phyloP scores from a whole-genome alignment of 2,888 invertebrate genomes.

The Osmoderma eremita region DNA sequence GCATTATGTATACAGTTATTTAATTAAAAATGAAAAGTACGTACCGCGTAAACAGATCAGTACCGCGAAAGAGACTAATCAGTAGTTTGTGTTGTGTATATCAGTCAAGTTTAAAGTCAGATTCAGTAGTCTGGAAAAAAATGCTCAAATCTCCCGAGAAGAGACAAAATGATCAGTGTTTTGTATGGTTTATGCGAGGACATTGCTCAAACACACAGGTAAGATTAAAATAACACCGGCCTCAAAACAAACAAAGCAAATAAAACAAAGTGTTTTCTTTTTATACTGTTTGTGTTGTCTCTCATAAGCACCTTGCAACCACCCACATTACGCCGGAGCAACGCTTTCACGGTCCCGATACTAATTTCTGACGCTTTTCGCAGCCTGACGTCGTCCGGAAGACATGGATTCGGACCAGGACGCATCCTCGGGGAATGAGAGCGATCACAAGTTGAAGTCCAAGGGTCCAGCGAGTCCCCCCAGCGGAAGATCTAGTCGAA shows the following conservation, averaged over 20 bases:
- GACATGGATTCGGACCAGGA: slow-evolving; percentile 49
- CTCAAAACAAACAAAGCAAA: slow-evolving; percentile 53
- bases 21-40: slow-evolving; percentile 54
- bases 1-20: slow-evolving; percentile 56
- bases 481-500: slow-evolving; percentile 46
- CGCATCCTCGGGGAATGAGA: slow-evolving; percentile 54
- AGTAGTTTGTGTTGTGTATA: slow-evolving; percentile 63
- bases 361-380: slow-evolving; percentile 37
- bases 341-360: neutral
- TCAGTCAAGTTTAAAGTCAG: slow-evolving; percentile 56
- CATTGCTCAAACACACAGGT: slow-evolving; percentile 61
- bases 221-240: slow-evolving; percentile 62
- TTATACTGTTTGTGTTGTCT: slow-evolving; percentile 33
- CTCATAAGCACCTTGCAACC: slow-evolving; percentile 24
- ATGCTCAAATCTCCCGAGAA: slow-evolving; percentile 56
- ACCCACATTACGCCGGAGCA: slow-evolving; percentile 5
- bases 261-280: slow-evolving; percentile 43
- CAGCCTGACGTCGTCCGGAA: slow-evolving; percentile 30
- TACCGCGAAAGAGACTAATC: slow-evolving; percentile 60
- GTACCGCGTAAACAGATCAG: slow-evolving; percentile 54
- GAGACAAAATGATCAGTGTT: slow-evolving; percentile 62
- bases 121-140: slow-evolving; percentile 56
- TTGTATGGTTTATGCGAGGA: slow-evolving; percentile 60
- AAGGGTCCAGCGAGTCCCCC: slow-evolving; percentile 50
- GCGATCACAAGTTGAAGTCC: slow-evolving; percentile 53